A percentile compares a stretch with the other conserved stretches of the same genome.
Conservation (phyloP, 2,113 vertebrate genomes). For the Stigmatopora nigra region DNA sequence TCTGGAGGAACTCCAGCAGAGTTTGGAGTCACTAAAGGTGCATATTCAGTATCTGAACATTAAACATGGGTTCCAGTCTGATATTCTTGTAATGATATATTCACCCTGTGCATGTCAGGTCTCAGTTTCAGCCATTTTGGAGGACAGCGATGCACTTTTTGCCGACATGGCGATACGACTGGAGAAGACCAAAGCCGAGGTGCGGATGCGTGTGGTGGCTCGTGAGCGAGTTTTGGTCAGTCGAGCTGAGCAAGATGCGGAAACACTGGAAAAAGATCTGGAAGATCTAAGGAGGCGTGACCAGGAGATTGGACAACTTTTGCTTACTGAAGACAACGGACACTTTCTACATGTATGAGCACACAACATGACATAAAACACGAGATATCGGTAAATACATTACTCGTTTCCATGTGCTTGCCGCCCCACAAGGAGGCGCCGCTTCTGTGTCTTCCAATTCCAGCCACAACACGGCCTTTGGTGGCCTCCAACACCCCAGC, state of each 20-base stretch:
- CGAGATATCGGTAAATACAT: too few relatives aligned
- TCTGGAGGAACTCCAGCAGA: constrained; percentile 56
- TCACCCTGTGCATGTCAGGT: constrained; percentile 28
- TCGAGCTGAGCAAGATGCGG: constrained; percentile 40
- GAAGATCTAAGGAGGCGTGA: constrained; percentile 57
- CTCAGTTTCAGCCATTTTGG: constrained; percentile 38
- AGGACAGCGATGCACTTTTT: constrained; percentile 63
- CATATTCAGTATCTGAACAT: background rate
- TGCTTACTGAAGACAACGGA: constrained; percentile 42
- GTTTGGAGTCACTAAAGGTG: constrained; percentile 61
- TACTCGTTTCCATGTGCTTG: background rate
- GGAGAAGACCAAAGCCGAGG: constrained; percentile 61
- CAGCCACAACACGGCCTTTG: constrained; percentile 28
- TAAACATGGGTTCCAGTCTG: background rate
- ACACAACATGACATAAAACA: background rate
- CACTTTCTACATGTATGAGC: constrained; percentile 47
- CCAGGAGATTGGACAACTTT: constrained; percentile 47
- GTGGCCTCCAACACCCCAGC: constrained; percentile 24
- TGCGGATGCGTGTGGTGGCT: constrained; percentile 44
- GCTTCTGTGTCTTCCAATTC: constrained; percentile 39
- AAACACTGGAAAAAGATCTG: constrained; percentile 55
- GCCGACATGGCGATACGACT: constrained; percentile 52
- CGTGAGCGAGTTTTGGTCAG: constrained; percentile 46
- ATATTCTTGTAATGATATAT: background rate
- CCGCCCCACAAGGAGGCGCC: constrained; percentile 38